These are phyloP conservation scores for Tichodroma muraria DNA, from an alignment of 2,113 vertebrate genomes.

Conservation along the genomic window DNA sequence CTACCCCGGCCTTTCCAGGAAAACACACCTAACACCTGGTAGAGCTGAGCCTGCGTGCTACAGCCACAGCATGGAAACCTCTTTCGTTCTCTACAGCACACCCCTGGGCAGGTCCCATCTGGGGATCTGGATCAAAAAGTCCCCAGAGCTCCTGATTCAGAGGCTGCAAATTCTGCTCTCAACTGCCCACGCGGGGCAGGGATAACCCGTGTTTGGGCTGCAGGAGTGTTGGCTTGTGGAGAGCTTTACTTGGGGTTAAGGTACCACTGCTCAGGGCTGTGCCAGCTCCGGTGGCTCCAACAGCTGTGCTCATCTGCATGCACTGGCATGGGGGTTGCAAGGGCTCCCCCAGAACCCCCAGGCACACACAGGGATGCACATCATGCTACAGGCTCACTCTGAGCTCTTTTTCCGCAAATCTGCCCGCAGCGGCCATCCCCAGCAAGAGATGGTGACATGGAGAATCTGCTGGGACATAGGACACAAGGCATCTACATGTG, in stretches of 20 bases:
- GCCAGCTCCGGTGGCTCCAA: neutral
- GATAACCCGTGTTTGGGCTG: neutral
- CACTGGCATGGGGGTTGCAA: neutral
- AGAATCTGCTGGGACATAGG: neutral
- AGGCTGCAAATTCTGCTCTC: neutral
- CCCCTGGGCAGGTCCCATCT: neutral
- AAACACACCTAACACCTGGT: rapidly evolving
- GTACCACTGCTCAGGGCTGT: neutral
- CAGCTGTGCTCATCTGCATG: neutral
- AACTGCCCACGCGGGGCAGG: rapidly evolving
- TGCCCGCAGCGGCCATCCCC: neutral
- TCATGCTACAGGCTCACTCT: neutral
- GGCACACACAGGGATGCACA: neutral
- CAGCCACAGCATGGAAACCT: neutral
- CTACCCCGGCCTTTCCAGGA: rapidly evolving
- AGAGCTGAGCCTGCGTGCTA: neutral
- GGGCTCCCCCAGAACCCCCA: neutral
- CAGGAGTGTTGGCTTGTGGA: neutral
- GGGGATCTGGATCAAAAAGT: neutral
- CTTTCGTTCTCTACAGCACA: neutral
- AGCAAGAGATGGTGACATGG: neutral
- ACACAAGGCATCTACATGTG: neutral
- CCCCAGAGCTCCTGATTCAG: neutral
- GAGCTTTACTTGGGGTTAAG: neutral
- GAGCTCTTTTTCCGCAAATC: neutral